Evolutionary conservation across 2,888 invertebrate species (phyloP), one percentile per base, ranked within the genome.

Genomic region (Augochlorella aurata): DNA sequence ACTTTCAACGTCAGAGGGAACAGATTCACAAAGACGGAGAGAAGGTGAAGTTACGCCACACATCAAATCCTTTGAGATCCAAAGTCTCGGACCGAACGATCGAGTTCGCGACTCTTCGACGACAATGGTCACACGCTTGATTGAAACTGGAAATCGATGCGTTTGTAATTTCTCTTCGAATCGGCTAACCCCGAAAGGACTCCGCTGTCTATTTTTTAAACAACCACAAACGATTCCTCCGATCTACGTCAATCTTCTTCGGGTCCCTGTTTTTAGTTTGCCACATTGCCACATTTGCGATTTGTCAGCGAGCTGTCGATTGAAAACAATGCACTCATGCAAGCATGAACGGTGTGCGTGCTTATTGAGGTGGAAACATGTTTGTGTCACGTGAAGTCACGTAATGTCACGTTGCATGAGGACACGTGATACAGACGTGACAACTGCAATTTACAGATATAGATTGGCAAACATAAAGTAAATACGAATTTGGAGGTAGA

Each of bases 81-180:
- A 69, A 80, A 24, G 68, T n/a, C 68, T 49, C 45, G 16, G 69
- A 58, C 65, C 63, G 65, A 54, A 70, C 69, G 78, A 74, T 74
- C 63, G 52, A 54, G 38, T 74, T 52, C 29, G 4, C 14, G 21
- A 52, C 49, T n/a, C 38, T 74, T 66, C 54, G 47, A 69, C 21
- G 63, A 74, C 74, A 52, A 74, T 74, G 63, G 49, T 49, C 45
- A 3, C 77, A 66, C 52, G 66, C 24, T 66, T 63, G 65, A 78
- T 78, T 44, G 49, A 78, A 80, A 69, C 29, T 68, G 67, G 79
- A 79, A 76, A 82, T 76, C 67, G 50, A 16, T 54, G 52, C 71
- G 83, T 77, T 58, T 74, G 74, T 76, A 74, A 82, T 74, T 85
- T 75, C 58, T 78, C 44, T 58, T 58, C 24, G 24, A 68, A 50